Conservation (phyloP, 2,113 vertebrate species). For the Sula dactylatra region DNA sequence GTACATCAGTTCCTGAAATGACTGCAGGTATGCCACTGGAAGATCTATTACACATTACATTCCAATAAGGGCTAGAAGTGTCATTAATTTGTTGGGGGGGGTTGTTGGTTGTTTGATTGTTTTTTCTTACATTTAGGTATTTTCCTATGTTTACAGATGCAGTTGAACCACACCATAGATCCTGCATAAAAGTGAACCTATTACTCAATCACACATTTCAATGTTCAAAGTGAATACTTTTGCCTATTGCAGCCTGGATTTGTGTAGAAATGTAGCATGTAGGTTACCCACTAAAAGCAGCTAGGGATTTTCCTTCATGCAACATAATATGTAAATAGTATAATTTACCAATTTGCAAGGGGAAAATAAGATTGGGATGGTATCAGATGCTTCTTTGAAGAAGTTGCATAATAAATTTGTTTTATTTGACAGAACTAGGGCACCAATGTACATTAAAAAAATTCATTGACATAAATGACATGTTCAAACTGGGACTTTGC, state of each 20-base stretch:
- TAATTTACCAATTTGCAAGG: not conserved
- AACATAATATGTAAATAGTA: not conserved
- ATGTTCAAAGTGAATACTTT: not conserved
- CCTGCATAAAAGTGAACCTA: not conserved
- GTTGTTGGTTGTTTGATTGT: not conserved
- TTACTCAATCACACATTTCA: not conserved
- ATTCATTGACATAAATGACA: not conserved
- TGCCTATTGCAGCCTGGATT: not conserved
- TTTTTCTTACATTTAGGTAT: not conserved
- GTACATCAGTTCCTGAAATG: not conserved
- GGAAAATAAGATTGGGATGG: not conserved
- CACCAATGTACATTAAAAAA: not conserved
- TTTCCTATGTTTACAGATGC: not conserved
- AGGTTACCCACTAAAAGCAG: not conserved
- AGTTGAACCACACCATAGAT: not conserved
- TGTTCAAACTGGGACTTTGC: not conserved
- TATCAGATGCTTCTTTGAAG: not conserved
- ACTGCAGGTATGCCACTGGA: not conserved
- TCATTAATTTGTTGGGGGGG: not conserved
- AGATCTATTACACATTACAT: not conserved
- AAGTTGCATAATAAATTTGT: not conserved
- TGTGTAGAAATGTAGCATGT: not conserved
- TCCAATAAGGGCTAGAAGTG: not conserved
- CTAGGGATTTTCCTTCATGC: not conserved
- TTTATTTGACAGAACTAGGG: not conserved